Conservation (phyloP, 2,888 invertebrate species). For the Beris chalybata region DNA sequence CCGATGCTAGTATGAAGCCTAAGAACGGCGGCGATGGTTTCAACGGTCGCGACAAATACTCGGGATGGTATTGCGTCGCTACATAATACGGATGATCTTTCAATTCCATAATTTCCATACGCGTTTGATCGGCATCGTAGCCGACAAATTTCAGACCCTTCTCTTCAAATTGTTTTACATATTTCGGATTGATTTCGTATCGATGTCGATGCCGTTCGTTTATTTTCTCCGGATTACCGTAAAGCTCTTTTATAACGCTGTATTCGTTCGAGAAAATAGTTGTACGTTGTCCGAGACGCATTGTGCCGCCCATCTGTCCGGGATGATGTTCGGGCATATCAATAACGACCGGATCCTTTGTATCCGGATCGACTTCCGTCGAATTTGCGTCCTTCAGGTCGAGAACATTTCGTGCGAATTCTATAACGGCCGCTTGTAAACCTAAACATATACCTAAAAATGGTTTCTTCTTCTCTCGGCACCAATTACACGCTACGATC, state of each 20-base stretch:
- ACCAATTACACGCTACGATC: slow-evolving; percentile 91
- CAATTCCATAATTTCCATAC: slow-evolving; percentile 94
- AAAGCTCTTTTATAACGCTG: slow-evolving; percentile 69
- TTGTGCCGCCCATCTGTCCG: slow-evolving; percentile 93
- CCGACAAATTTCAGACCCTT: slow-evolving; percentile 89
- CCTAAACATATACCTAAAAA: slow-evolving; percentile 97
- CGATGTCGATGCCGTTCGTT: slow-evolving; percentile 97
- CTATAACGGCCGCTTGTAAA: slow-evolving; percentile 94
- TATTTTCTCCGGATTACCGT: slow-evolving; percentile 74
- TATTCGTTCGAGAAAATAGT: slow-evolving; percentile 72
- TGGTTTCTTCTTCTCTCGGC: slow-evolving; percentile 85
- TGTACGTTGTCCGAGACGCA: slow-evolving; percentile 92
- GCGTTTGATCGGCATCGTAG: slow-evolving; percentile 74
- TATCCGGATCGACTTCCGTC: slow-evolving; percentile 78
- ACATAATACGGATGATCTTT: slow-evolving; percentile 90
- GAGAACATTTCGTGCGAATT: slow-evolving; percentile 87
- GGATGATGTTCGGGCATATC: slow-evolving; percentile 99
- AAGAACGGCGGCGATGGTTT: slow-evolving; percentile 94
- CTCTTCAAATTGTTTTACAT: slow-evolving; percentile 75
- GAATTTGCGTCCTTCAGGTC: slow-evolving; percentile 77
- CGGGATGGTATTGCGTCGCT: slow-evolving; percentile 97
- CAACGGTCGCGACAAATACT: slow-evolving; percentile 89
- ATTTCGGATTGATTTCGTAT: slow-evolving; percentile 94
- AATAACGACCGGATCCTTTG: slow-evolving; percentile 80
- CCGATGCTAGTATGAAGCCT: slow-evolving; percentile 88